A percentile compares a stretch with the other conserved stretches of the same genome.
These are phyloP conservation scores for Carettochelys insculpta DNA, from an alignment of 2,113 vertebrate genomes.

Conservation along the genomic window DNA sequence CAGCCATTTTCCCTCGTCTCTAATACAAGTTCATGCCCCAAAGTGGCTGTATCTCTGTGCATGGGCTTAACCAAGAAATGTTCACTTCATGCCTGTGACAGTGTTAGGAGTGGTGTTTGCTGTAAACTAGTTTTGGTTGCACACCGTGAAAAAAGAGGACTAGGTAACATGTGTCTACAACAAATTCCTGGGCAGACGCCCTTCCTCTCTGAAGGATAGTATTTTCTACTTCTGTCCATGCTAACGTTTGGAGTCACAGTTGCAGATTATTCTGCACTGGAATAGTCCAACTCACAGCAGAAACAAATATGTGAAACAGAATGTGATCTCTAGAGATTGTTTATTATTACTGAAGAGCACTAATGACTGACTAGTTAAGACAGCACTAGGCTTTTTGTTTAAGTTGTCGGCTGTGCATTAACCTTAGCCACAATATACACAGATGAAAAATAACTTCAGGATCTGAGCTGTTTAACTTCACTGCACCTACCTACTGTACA, in stretches of 20 bases:
- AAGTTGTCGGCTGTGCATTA: neutral
- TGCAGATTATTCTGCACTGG: neutral
- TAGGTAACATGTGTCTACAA: neutral
- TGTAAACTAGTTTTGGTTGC: neutral
- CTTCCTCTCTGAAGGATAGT: neutral
- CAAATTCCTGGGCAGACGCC: neutral
- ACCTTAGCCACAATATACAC: neutral
- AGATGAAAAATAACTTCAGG: neutral
- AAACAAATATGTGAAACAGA: neutral
- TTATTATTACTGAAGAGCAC: neutral
- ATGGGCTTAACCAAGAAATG: neutral
- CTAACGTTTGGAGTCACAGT: too few relatives aligned
- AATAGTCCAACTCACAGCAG: neutral
- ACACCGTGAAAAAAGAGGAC: fast-evolving
- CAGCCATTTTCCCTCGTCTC: neutral
- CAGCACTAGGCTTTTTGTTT: neutral
- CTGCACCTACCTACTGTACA: neutral
- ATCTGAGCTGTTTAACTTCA: neutral
- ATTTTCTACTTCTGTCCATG: neutral
- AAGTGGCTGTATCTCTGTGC: neutral
- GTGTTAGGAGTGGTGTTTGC: neutral
- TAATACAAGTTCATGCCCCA: neutral
- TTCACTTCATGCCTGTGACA: neutral
- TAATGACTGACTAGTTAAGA: neutral
- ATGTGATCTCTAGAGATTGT: neutral